phyloP scores from a whole-genome alignment of 2,888 invertebrate species.

The Malacosoma neustria region DNA sequence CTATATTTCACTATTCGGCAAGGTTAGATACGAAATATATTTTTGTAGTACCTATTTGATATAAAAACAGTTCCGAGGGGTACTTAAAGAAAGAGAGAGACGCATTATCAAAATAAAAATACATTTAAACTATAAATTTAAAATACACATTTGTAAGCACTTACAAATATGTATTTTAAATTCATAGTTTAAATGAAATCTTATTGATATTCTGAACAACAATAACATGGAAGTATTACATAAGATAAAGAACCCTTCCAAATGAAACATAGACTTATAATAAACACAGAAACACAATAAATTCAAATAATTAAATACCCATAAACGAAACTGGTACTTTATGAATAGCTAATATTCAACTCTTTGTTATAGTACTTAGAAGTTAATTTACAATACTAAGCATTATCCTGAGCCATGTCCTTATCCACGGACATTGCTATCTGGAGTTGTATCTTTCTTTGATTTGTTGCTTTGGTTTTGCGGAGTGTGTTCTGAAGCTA shows the following conservation, averaged over 20 bases:
- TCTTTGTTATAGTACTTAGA: not conserved
- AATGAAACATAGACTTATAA: not conserved
- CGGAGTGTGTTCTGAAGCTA: slow-evolving; percentile 61
- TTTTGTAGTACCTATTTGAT: too few species aligned
- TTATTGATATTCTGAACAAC: too few species aligned
- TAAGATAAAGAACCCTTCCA: not conserved
- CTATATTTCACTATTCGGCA: too few species aligned
- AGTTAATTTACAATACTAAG: slow-evolving; percentile 1
- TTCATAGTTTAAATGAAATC: too few species aligned
- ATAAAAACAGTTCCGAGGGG: too few species aligned
- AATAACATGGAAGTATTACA: too few species aligned
- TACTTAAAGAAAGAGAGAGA: too few species aligned
- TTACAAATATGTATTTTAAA: too few species aligned
- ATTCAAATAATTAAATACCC: not conserved
- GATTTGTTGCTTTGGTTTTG: slow-evolving; percentile 59
- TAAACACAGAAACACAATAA: not conserved
- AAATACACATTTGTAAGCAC: too few species aligned
- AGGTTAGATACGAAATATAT: too few species aligned
- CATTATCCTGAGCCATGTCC: slow-evolving; percentile 28
- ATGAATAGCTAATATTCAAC: not conserved
- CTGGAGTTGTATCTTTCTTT: slow-evolving; percentile 56
- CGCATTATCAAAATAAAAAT: too few species aligned
- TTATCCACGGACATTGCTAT: slow-evolving; percentile 46
- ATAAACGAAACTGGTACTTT: not conserved
- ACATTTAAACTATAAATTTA: too few species aligned